Conservation (phyloP, 2,888 invertebrate genomes). For the Andrena haemorrhoa region DNA sequence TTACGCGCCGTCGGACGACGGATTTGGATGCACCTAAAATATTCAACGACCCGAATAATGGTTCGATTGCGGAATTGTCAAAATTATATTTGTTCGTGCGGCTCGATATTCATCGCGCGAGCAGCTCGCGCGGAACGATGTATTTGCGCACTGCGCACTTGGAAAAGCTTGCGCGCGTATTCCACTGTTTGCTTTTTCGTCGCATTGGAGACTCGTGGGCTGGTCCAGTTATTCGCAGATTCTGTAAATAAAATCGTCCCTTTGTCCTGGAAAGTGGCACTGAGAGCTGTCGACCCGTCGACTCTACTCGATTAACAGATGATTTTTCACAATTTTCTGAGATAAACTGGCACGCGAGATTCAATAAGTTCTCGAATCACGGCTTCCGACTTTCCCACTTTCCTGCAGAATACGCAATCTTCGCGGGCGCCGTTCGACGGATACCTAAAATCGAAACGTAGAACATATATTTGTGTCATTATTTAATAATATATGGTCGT, state of each 20-base stretch:
- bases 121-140: constrained; percentile 35
- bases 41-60: constrained; percentile 69
- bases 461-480: too few species aligned
- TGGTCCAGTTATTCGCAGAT: neutral
- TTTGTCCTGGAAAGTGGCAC: too few species aligned
- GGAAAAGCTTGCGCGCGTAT: constrained; percentile 13
- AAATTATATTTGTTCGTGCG: constrained; percentile 51
- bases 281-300: too few species aligned
- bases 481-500: neutral
- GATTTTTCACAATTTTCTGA: too few species aligned
- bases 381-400: too few species aligned
- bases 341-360: too few species aligned
- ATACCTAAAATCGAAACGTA: too few species aligned
- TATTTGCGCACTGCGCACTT: constrained; percentile 22
- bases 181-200: constrained; percentile 34
- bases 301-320: too few species aligned
- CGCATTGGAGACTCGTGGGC: neutral
- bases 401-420: too few species aligned
- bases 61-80: constrained; percentile 51
- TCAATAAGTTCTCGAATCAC: too few species aligned
- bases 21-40: constrained; percentile 41
- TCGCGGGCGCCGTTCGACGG: too few species aligned
- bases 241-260: neutral
- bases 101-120: constrained; percentile 48
- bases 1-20: constrained; percentile 22